Evolutionary conservation across 2,888 invertebrate genomes (phyloP), one percentile per base, ranked within the genome.

Genomic region (Synanthedon myopaeformis): DNA sequence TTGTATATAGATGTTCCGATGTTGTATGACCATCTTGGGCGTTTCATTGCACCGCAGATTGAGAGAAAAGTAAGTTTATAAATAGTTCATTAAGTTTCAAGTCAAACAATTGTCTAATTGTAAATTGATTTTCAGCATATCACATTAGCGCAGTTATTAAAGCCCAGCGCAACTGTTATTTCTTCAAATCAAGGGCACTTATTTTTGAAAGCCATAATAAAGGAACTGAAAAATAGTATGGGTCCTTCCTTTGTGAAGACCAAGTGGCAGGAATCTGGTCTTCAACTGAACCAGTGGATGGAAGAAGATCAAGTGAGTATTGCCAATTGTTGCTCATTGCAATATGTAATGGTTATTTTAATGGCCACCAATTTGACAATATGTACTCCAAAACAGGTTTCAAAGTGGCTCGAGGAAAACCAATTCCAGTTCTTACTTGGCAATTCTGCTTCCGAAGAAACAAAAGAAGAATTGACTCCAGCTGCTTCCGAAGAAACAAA

Each of bases 1-100:
- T 82, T 94, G 61, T 89, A 90, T 60, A 91, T 96, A 63, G 96
- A 97, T 89, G 92, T 96, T 73, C 96, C 96, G 42, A 93, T 91
- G 80, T 85, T 96, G 57, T 96, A 94, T 91, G 89, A 90, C 57
- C 94, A 94, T 76, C 85, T 95, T 69, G 93, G 92, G 53, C 93
- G 94, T 80, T 89, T 95, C 70, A 82, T 95, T 55, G 70, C 79
- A 10, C 83, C 83, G 11, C 82, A 72, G 58, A 79, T 87, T 59
- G 85, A 84, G 63, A 83, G 82, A 61, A 85, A 85, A 80, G 86
- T 82, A 69, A 54, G 53, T 52, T 42, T 23, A 23, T 23, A 23
- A 35, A 5, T 17, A 17, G n/a, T n/a, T n/a, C 2, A 45, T 45
- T 41, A 8, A 41, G 8, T 3, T 48, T 14, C 42, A n/a, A 60